phyloP scores from a whole-genome alignment of 2,797 vertebrate genomes.

The Etheostoma nigrum region DNA sequence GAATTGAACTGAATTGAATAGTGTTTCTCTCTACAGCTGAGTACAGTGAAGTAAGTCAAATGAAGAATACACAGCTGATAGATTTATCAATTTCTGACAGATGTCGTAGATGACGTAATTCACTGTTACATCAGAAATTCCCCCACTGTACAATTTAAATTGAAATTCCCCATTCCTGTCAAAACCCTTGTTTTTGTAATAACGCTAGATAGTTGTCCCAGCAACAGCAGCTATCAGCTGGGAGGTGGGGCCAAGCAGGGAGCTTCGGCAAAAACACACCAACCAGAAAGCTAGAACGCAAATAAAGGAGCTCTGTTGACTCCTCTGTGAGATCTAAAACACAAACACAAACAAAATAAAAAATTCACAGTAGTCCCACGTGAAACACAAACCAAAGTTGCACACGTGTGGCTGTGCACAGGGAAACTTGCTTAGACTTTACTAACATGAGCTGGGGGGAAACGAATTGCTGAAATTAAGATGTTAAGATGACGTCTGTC shows the following conservation, averaged over 20 bases:
- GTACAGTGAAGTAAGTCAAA: not conserved
- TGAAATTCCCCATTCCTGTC: constrained; percentile 54
- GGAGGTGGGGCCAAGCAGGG: constrained; percentile 16
- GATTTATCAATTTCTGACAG: not conserved
- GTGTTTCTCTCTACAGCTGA: too few relatives aligned
- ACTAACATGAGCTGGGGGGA: not conserved
- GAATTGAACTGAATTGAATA: too few relatives aligned
- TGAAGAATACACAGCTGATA: not conserved
- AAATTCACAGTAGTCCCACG: not conserved
- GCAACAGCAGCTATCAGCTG: constrained; percentile 22
- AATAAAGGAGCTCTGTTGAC: constrained; percentile 15
- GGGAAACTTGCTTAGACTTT: constrained; percentile 3
- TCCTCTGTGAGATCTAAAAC: constrained; percentile 17
- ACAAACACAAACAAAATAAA: constrained; percentile 11
- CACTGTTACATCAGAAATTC: constrained; percentile 12
- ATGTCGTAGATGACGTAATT: constrained; percentile 16
- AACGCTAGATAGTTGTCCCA: constrained; percentile 14
- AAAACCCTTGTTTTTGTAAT: constrained; percentile 45
- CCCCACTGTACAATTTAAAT: constrained; percentile 13
- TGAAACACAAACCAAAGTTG: constrained; percentile 34
- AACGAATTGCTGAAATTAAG: constrained; percentile 19
- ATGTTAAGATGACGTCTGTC: constrained; percentile 26
- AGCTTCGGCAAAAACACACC: constrained; percentile 5
- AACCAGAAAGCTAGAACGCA: not conserved
- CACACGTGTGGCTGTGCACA: not conserved